Conservation (phyloP, 1,140 invertebrate species). For the Dendroctonus ponderosae region DNA sequence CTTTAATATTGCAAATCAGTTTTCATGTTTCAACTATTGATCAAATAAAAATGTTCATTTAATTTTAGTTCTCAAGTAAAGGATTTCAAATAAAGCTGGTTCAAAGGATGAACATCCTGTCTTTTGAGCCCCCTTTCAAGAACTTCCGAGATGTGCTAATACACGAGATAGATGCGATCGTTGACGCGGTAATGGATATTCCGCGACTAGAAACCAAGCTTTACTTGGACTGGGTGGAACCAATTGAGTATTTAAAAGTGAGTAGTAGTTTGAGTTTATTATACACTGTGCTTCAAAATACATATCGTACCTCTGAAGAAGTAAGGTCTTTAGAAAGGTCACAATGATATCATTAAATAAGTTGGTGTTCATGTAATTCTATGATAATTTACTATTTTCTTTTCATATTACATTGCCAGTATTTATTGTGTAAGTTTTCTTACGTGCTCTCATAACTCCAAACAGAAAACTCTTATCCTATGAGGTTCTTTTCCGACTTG, state of each 20-base stretch:
- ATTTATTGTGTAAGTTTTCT: no score
- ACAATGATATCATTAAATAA: no score
- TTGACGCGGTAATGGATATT: constrained; percentile 65
- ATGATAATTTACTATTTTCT: no score
- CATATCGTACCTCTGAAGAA: no score
- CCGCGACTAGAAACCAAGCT: constrained; percentile 73
- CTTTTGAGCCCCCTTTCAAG: constrained; percentile 79
- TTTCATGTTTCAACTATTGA: neutral
- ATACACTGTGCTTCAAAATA: no score
- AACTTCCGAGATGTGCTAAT: constrained; percentile 69
- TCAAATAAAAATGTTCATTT: constrained; percentile 5
- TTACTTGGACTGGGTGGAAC: constrained; percentile 60
- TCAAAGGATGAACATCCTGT: constrained; percentile 65
- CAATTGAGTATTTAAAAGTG: constrained; percentile 54
- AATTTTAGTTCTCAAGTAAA: constrained; percentile 62
- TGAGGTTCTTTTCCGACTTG: no score
- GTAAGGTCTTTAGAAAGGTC: no score
- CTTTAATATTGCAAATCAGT: neutral
- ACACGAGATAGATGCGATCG: constrained; percentile 70
- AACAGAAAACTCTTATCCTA: no score
- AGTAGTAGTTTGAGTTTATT: neutral
- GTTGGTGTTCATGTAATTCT: no score
- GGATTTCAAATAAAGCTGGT: constrained; percentile 74
- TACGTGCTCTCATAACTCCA: no score
- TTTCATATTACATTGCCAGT: no score